Conservation (phyloP, 2,797 vertebrate species). For the Gymnothorax javanicus region DNA sequence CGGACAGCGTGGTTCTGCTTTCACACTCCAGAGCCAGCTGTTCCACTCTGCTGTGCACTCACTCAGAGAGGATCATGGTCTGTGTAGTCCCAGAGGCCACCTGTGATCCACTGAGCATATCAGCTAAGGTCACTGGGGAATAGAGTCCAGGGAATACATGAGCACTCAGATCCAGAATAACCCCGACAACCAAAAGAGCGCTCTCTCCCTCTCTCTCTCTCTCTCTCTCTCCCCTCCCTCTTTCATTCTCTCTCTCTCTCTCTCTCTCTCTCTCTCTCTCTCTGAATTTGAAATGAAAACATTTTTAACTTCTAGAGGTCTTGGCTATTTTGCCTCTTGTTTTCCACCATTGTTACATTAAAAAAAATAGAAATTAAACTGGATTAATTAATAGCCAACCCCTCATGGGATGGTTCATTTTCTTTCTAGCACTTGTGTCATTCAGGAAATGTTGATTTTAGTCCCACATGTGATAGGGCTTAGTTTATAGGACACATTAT, state of each 20-base stretch:
- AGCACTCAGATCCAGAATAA: not conserved
- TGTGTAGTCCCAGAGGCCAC: not conserved
- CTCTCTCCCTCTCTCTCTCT: not conserved
- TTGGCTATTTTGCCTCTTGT: not conserved
- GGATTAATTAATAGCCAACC: too few relatives aligned
- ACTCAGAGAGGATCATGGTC: constrained; percentile 11
- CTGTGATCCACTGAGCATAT: constrained; percentile 17
- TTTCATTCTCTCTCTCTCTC: not conserved
- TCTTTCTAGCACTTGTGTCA: too few relatives aligned
- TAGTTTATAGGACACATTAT: too few relatives aligned
- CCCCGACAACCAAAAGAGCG: not conserved
- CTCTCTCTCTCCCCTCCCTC: not conserved
- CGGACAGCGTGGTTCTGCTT: not conserved
- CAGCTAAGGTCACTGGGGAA: not conserved
- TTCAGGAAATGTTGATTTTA: too few relatives aligned
- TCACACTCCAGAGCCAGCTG: not conserved
- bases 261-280: not conserved
- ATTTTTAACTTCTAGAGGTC: not conserved
- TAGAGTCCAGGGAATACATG: not conserved
- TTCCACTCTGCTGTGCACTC: not conserved
- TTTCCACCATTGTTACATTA: too few relatives aligned
- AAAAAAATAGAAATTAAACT: too few relatives aligned
- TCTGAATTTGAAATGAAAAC: too few relatives aligned
- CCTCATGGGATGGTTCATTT: too few relatives aligned
- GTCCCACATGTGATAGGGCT: too few relatives aligned